Conservation (phyloP, 2,797 vertebrate genomes). For the Siniperca obscura region DNA sequence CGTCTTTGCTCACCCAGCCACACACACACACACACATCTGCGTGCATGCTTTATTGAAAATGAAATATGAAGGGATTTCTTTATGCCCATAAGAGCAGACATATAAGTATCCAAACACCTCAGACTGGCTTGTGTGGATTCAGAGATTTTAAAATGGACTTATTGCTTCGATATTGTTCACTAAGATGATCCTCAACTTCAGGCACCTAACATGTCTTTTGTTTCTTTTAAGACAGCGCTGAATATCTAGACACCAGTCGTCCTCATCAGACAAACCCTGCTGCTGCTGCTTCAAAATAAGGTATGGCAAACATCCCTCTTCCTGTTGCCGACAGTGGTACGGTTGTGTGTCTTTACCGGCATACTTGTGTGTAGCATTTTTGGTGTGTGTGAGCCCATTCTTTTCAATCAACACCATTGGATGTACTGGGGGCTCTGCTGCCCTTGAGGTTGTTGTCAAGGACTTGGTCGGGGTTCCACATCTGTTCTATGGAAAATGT, state of each 20-base stretch:
- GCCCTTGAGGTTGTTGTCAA: conserved; percentile 43
- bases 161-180: neutral
- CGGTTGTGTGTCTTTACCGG: neutral
- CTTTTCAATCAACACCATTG: conserved; percentile 15
- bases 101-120: neutral
- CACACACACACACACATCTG: neutral
- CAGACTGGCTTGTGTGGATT: neutral
- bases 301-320: conserved; percentile 56
- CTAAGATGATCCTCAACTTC: neutral
- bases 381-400: conserved; percentile 1
- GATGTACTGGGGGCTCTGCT: conserved; percentile 15
- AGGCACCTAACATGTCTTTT: conserved; percentile 22
- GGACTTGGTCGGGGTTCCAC: conserved; percentile 31
- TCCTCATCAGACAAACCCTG: conserved; percentile 29
- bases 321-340: neutral
- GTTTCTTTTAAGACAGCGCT: conserved; percentile 19
- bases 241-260: conserved; percentile 8
- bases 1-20: conserved; percentile 18
- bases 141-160: neutral
- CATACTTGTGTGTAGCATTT: conserved; percentile 1
- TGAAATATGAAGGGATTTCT: conserved; percentile 12
- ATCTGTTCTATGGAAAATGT: conserved; percentile 46
- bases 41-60: conserved; percentile 9
- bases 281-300: conserved; percentile 47
- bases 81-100: neutral